A percentile compares a stretch with the other conserved stretches of the same genome.
Evolutionary conservation across 2,797 vertebrate species (phyloP).

Genomic region (Cossypha polioptera): DNA sequence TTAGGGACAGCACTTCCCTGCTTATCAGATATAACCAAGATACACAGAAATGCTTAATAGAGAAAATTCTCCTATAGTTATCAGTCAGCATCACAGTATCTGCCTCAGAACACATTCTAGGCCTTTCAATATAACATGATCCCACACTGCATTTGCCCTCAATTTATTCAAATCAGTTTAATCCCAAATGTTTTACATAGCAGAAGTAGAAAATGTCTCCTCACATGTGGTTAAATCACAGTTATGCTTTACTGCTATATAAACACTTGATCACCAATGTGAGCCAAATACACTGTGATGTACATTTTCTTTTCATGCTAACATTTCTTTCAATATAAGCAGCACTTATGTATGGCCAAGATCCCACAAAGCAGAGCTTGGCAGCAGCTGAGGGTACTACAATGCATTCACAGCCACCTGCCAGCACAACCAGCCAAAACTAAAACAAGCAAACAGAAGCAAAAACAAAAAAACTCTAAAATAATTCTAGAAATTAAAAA

Average conservation of each 20-base stretch:
- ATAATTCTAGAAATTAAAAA: no score
- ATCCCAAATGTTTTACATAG: background rate
- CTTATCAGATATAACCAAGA: background rate
- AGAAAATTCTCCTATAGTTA: background rate
- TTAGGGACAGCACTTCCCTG: background rate
- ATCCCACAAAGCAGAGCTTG: slow-evolving; percentile 31
- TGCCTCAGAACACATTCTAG: background rate
- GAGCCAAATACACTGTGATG: no score
- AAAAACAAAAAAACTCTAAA: background rate
- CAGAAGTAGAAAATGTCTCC: background rate
- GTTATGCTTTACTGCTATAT: background rate
- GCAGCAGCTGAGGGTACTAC: slow-evolving; percentile 34
- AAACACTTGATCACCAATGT: background rate
- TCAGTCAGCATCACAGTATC: background rate
- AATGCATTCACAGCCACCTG: slow-evolving; percentile 29
- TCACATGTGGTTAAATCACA: background rate
- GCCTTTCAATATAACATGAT: background rate
- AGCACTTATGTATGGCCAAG: background rate
- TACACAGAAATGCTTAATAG: background rate
- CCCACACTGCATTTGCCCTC: background rate
- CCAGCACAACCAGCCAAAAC: slow-evolving; percentile 13
- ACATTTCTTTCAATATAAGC: background rate
- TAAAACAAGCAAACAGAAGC: background rate
- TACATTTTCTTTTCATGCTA: background rate
- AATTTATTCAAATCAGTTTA: background rate